Conservation (phyloP, 2,797 vertebrate species). For the Hemibagrus guttatus region DNA sequence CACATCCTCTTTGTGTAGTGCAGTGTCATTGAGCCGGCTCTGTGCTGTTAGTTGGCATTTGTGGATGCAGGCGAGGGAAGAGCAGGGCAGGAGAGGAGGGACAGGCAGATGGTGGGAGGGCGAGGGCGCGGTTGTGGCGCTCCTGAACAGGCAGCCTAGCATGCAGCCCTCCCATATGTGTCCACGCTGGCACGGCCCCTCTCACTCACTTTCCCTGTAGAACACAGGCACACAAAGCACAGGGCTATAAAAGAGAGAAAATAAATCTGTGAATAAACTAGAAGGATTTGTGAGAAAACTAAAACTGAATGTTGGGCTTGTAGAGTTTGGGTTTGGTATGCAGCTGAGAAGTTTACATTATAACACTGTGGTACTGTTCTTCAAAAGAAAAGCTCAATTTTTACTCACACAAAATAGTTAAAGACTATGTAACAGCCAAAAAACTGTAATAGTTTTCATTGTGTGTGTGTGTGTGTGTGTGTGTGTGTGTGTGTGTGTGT, state of each 20-base stretch:
- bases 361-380: background rate
- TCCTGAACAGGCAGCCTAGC: slow-evolving; percentile 75
- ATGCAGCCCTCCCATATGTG: slow-evolving; percentile 80
- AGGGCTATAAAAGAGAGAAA: slow-evolving; percentile 31
- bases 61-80: slow-evolving; percentile 65
- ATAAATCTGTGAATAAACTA: slow-evolving; percentile 18
- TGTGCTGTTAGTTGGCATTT: slow-evolving; percentile 69
- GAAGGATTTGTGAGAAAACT: background rate
- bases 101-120: slow-evolving; percentile 79
- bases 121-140: slow-evolving; percentile 77
- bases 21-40: slow-evolving; percentile 22
- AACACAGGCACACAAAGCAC: slow-evolving; percentile 51
- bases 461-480: background rate
- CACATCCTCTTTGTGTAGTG: slow-evolving; percentile 18
- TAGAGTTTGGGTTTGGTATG: background rate
- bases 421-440: background rate
- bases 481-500: background rate
- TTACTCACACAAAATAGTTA: background rate
- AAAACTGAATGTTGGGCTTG: background rate
- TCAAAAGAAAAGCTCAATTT: background rate
- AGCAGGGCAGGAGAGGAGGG: slow-evolving; percentile 59
- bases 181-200: slow-evolving; percentile 58
- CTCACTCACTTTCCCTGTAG: slow-evolving; percentile 45
- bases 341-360: background rate
- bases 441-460: background rate